Evolutionary conservation across 2,888 invertebrate species (phyloP).

Genomic region (Drosophila austrosaltans): DNA sequence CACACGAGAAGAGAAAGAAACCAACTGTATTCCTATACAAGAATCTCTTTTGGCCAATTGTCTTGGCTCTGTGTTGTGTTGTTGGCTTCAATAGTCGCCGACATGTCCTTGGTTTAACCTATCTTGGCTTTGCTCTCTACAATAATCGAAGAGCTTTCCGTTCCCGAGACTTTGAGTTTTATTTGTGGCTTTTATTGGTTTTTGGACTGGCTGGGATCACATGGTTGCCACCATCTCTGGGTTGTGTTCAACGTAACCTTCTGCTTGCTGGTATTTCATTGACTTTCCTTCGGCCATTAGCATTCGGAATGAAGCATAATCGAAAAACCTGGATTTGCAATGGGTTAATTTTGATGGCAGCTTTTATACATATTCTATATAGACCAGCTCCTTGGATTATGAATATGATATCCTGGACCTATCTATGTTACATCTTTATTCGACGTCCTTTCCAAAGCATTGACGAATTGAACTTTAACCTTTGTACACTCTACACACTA

Average conservation of each 20-base stretch:
- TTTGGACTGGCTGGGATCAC: conserved; percentile 89
- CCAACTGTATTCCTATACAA: neutral
- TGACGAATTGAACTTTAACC: conserved; percentile 85
- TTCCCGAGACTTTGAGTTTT: conserved; percentile 65
- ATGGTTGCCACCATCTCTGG: conserved; percentile 86
- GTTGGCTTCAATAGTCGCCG: conserved; percentile 66
- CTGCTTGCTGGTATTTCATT: conserved; percentile 60
- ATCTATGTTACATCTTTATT: conserved; percentile 65
- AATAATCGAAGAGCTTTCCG: conserved; percentile 52
- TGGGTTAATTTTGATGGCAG: conserved; percentile 53
- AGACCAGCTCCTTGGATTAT: conserved; percentile 82
- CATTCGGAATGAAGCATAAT: conserved; percentile 44
- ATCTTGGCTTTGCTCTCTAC: conserved; percentile 61
- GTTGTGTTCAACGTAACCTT: conserved; percentile 56
- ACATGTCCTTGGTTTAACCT: conserved; percentile 63
- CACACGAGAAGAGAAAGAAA: neutral
- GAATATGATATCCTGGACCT: conserved; percentile 86
- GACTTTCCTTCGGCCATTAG: conserved; percentile 50
- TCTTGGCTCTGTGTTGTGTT: conserved; percentile 56
- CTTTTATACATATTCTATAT: conserved; percentile 70
- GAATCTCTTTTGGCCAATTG: conserved; percentile 73
- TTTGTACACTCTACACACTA: conserved; percentile 87
- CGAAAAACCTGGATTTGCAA: conserved; percentile 48
- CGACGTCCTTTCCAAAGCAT: conserved; percentile 77
- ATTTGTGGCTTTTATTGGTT: conserved; percentile 84